A percentile compares a stretch with the other conserved stretches of the same genome.
Conservation (phyloP, 2,888 invertebrate genomes). For the Isoperla grammatica region DNA sequence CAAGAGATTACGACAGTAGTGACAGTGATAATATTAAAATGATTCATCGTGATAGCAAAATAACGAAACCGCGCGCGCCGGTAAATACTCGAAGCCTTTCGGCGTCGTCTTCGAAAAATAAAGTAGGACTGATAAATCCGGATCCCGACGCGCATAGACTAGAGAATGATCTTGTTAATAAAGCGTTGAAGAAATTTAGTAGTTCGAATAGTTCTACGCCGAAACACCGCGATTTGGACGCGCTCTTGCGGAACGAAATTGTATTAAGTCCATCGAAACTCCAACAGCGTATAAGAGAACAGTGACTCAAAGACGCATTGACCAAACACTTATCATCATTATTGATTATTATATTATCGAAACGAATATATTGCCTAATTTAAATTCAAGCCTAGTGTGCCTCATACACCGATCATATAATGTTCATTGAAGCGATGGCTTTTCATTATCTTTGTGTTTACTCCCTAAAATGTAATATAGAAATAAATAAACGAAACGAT, state of each 20-base stretch:
- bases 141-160: constrained; percentile 28
- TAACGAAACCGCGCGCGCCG: constrained; percentile 31
- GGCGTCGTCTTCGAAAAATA: constrained; percentile 38
- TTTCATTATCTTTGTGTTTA: neutral
- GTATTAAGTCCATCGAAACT: constrained; percentile 60
- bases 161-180: constrained; percentile 39
- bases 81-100: constrained; percentile 32
- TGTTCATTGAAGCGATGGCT: neutral
- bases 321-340: constrained; percentile 10
- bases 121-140: constrained; percentile 23
- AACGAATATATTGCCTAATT: neutral
- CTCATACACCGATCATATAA: constrained; percentile 4
- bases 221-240: constrained; percentile 36
- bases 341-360: neutral
- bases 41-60: constrained; percentile 2
- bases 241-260: constrained; percentile 53
- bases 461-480: neutral
- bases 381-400: constrained; percentile 19
- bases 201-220: constrained; percentile 34
- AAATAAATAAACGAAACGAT: neutral
- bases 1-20: no score
- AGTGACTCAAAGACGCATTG: constrained; percentile 1
- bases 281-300: constrained; percentile 41
- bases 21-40: neutral
- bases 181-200: constrained; percentile 41